Conservation (phyloP, 2,113 vertebrate species). For the Arizona elegans region DNA sequence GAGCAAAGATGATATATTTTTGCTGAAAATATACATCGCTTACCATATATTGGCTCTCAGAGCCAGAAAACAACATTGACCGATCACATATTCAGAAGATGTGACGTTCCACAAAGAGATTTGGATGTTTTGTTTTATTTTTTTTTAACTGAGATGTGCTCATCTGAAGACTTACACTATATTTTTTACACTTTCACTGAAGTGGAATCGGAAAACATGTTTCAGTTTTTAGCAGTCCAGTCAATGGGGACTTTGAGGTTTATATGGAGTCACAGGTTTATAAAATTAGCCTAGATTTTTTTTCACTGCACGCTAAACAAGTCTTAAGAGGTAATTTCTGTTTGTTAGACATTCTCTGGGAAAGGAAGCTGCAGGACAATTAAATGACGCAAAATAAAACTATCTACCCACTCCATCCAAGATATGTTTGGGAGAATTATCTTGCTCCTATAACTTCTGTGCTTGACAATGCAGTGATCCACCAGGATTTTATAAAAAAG, state of each 20-base stretch:
- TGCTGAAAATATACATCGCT: not conserved
- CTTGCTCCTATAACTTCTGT: not conserved
- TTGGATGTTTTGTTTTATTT: not conserved
- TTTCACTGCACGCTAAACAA: not conserved
- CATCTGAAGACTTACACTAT: not conserved
- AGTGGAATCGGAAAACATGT: not conserved
- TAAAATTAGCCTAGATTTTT: slow-evolving; percentile 15
- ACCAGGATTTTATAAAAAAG: not conserved
- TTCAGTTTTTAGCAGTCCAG: not conserved
- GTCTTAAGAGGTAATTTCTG: not conserved
- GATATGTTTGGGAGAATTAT: not conserved
- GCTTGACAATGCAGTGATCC: not conserved
- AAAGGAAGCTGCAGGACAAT: not conserved
- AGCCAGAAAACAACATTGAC: not conserved
- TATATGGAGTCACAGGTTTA: not conserved
- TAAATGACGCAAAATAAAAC: not conserved
- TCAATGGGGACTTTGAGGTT: not conserved
- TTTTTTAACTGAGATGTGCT: not conserved
- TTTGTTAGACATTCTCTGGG: not conserved
- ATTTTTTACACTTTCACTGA: not conserved
- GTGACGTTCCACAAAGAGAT: not conserved
- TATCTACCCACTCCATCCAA: not conserved
- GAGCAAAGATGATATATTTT: not conserved
- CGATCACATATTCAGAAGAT: not conserved
- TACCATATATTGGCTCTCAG: not conserved